Conservation (phyloP, 35 echinoderm and acorn worm genomes). For the Apostichopus californicus region DNA sequence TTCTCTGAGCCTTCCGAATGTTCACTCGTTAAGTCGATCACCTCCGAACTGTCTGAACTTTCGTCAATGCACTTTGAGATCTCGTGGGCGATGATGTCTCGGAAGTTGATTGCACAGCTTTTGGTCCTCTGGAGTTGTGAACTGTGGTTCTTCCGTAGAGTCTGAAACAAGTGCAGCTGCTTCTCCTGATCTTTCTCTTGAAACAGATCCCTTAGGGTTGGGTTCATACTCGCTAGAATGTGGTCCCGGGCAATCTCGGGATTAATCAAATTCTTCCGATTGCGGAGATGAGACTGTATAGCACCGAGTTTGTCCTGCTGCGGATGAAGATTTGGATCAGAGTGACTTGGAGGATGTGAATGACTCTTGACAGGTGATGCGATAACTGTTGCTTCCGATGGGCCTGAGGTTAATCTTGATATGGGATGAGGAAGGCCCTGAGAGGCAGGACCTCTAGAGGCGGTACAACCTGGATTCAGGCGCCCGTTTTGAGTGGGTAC, state of each 20-base stretch:
- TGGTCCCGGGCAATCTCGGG: slow-evolving; percentile 36
- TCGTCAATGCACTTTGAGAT: slow-evolving; percentile 52
- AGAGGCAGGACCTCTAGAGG: slow-evolving; percentile 33
- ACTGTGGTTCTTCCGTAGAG: slow-evolving; percentile 27
- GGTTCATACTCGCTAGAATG: slow-evolving; percentile 27
- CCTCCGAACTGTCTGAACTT: slow-evolving; percentile 10
- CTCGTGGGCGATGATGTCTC: slow-evolving; percentile 41
- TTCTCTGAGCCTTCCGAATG: not conserved
- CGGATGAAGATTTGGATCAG: not conserved
- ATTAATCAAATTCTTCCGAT: slow-evolving; percentile 30
- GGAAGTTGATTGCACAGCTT: slow-evolving; percentile 30
- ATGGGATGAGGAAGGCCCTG: slow-evolving; percentile 46
- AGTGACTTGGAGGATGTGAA: not conserved
- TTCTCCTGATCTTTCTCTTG: slow-evolving; percentile 46
- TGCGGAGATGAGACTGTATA: not conserved
- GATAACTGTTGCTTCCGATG: not conserved
- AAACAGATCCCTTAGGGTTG: slow-evolving; percentile 20
- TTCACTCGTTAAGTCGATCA: slow-evolving; percentile 43
- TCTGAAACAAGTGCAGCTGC: slow-evolving; percentile 12
- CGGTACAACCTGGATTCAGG: not conserved
- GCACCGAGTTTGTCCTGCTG: slow-evolving; percentile 3
- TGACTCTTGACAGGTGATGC: not conserved
- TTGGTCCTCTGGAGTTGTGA: slow-evolving; percentile 6
- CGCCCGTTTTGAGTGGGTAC: not conserved
- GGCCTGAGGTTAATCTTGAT: not conserved